These are phyloP conservation scores for Isotomurus palustris DNA, from an alignment of 2,888 invertebrate species.

Conservation along the genomic window DNA sequence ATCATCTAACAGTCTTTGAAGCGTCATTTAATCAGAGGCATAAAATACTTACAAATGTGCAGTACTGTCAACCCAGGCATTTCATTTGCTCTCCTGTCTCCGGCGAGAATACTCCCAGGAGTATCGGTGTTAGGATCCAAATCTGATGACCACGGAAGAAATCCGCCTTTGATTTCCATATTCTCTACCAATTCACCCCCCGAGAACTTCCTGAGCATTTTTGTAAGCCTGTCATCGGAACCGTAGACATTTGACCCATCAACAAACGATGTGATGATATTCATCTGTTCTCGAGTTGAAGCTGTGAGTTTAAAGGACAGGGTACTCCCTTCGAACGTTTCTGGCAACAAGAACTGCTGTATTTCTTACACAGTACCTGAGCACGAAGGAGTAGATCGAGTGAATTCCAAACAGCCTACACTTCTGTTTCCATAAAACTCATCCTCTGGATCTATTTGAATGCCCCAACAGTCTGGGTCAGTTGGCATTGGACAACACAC, in stretches of 20 bases:
- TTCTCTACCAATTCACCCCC: conserved; percentile 8
- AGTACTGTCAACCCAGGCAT: conserved; percentile 39
- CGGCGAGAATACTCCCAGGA: conserved; percentile 36
- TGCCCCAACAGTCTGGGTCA: not conserved
- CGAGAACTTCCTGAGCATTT: conserved; percentile 9
- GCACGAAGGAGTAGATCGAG: conserved; percentile 38
- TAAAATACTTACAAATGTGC: conserved; percentile 39
- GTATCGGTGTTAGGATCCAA: conserved; percentile 11
- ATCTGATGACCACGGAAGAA: conserved; percentile 27
- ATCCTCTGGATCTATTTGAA: not conserved
- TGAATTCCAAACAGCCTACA: conserved; percentile 39
- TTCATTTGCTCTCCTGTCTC: conserved; percentile 43
- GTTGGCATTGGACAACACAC: not conserved
- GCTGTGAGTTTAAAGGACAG: not conserved
- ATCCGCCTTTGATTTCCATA: conserved; percentile 19
- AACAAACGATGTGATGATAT: conserved; percentile 38
- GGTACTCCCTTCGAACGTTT: not conserved
- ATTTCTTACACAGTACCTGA: not conserved
- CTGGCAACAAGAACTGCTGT: not conserved
- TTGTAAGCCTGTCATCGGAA: conserved; percentile 1
- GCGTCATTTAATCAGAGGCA: not conserved
- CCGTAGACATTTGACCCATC: conserved; percentile 37
- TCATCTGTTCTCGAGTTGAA: conserved; percentile 38
- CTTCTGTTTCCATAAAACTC: not conserved
- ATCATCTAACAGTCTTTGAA: not conserved